Evolutionary conservation across 2,888 invertebrate genomes (phyloP), one percentile per base, ranked within the genome.

Genomic region (Ormyrus thymus): DNA sequence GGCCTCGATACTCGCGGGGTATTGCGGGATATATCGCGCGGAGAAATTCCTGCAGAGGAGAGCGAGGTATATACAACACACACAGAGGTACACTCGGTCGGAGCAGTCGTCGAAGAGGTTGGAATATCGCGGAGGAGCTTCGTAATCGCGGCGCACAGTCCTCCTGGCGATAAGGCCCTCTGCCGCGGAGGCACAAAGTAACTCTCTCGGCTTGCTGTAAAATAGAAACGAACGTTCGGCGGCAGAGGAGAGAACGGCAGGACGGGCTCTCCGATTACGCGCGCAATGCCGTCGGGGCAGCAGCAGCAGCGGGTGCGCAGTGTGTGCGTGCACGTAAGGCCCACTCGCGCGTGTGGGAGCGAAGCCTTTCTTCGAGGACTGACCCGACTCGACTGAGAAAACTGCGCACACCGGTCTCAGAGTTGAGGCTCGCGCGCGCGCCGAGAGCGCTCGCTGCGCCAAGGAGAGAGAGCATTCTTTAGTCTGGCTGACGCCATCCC

Each of bases 301-400:
- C 83, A 84, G 84, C 83, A 29, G 29, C 29, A 29, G 84, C 84
- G 84, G 82, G 82, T 84, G 80, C 77, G n/a, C 64, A 29, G 71
- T 61, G 71, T 79, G 53, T 81, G 81, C 83, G 83, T 82, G 84
- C 81, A 82, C 80, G 82, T 81, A 15, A 15, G 8, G 68, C 29
- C 29, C 29, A 29, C 29, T 29, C 77, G 13, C 46, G 29, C 66
- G 65, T 13, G 55, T 8, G 48, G 48, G 69, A 59, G 62, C 56
- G 72, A 65, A 70, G 73, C 86, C 86, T 88, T 86, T 86, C 85
- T 86, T 83, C 84, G 87, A 86, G 86, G 89, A 88, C 86, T 86
- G 89, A 88, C 87, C 87, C 89, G 87, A 87, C 88, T 87, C 87
- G 87, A 90, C 90, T 89, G 87, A 88, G 71, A 56, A 84, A 78